phyloP scores from a whole-genome alignment of 1,140 invertebrate species.

The Antheraea mylitta region DNA sequence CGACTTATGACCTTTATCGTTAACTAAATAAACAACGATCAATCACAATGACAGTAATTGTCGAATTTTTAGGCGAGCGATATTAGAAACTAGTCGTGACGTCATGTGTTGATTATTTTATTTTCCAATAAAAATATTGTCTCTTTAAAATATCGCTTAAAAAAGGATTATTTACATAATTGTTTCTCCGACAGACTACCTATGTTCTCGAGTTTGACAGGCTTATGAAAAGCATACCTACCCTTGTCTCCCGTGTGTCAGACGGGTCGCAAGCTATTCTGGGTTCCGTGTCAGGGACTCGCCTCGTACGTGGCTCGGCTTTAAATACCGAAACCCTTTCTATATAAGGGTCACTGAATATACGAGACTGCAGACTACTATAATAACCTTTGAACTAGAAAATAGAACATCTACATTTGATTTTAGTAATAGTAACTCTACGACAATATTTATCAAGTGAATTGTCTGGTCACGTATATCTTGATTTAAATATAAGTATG shows the following conservation, averaged over 20 bases:
- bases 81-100: too few relatives aligned
- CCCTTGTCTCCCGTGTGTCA: background rate
- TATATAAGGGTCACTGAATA: background rate
- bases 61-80: too few relatives aligned
- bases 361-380: background rate
- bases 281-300: conserved; percentile 8
- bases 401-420: background rate
- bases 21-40: too few relatives aligned
- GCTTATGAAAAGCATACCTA: conserved; percentile 8
- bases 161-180: background rate
- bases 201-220: background rate
- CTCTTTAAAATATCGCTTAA: background rate
- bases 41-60: too few relatives aligned
- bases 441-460: background rate
- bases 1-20: too few relatives aligned
- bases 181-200: background rate
- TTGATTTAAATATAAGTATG: too few relatives aligned
- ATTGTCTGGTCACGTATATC: too few relatives aligned
- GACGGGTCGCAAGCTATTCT: conserved; percentile 2
- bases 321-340: background rate
- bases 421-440: background rate
- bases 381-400: background rate
- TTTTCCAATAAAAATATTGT: too few relatives aligned
- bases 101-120: too few relatives aligned
- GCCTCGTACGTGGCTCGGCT: background rate